phyloP scores from a whole-genome alignment of 2,113 vertebrate species.

The Melanocharis versteri region DNA sequence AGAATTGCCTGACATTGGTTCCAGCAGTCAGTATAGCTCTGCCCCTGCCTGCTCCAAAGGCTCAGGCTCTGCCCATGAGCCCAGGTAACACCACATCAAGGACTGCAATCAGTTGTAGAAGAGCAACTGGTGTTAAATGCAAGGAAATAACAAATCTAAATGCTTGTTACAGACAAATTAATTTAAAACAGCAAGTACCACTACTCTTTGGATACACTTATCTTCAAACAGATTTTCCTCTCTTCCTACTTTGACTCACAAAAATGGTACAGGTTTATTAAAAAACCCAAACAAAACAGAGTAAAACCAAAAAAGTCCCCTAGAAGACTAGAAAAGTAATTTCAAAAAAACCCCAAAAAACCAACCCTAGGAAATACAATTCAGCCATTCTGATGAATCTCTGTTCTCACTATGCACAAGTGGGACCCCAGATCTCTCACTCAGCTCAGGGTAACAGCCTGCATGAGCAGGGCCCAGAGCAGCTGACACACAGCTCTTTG shows the following conservation, averaged over 20 bases:
- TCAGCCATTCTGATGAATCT: background rate
- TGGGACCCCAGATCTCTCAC: background rate
- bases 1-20: background rate
- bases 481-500: background rate
- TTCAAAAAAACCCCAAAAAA: background rate
- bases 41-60: background rate
- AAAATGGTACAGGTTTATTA: background rate
- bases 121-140: background rate
- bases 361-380: background rate
- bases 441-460: background rate
- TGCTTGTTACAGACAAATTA: background rate
- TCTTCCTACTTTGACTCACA: background rate
- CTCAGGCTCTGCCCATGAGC: background rate
- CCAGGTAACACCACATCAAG: background rate
- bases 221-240: background rate
- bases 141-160: background rate
- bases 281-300: background rate
- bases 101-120: background rate
- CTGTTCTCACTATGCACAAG: background rate
- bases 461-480: background rate
- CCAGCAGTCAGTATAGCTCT: slow-evolving; percentile 31
- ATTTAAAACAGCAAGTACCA: background rate
- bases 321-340: background rate
- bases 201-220: background rate
- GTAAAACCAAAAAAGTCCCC: background rate